Evolutionary conservation across 1,140 invertebrate genomes (phyloP), one percentile per base, ranked within the genome.

Genomic region (Drosophila sp.): DNA sequence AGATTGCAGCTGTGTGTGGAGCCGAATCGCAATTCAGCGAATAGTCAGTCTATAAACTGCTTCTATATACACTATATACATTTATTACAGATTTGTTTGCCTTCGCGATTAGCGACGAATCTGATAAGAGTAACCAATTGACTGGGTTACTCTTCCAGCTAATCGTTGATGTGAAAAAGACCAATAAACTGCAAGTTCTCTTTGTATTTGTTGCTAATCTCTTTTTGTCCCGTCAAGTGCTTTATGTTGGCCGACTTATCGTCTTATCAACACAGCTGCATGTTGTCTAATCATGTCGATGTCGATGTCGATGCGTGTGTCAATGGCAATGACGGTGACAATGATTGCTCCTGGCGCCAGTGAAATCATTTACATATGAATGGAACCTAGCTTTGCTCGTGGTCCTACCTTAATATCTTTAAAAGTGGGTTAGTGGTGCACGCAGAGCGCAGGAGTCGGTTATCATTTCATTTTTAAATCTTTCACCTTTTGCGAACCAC

Each of bases 71-170:
- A 32, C 4, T 46, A 51, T 41, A 57, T 32, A 58, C 14, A 29
- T 79, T 70, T 82, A 82, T 82, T 77, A 78, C 59, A 81, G 73
- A 81, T 80, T 81, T 76, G 45, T 70, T 76, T 76, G 76, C 58
- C 29, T 41, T 34, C 2, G 32, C 46, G 72, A 84, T 76, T 73
- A 41, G 73, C 56, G n/a, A 53, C 59, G 57, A 84, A 46, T 82
- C 59, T 38, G 79, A 82, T 81, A 79, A 54, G 59, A 41, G 43
- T 67, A 32, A 41, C 29, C 41, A 43, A 72, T 43, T 36, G 50
- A 21, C 32, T 56, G 50, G 50, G 29, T 51, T 61, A 40, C 32
- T 71, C 45, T 72, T 72, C 16, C 53, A 13, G 50, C 27, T 65
- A 64, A 56, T 65, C 67, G 51, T 7, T 25, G 51, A 66, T 72